Evolutionary conservation across 1,140 invertebrate genomes (phyloP).

Genomic region (Ceratina japonica): DNA sequence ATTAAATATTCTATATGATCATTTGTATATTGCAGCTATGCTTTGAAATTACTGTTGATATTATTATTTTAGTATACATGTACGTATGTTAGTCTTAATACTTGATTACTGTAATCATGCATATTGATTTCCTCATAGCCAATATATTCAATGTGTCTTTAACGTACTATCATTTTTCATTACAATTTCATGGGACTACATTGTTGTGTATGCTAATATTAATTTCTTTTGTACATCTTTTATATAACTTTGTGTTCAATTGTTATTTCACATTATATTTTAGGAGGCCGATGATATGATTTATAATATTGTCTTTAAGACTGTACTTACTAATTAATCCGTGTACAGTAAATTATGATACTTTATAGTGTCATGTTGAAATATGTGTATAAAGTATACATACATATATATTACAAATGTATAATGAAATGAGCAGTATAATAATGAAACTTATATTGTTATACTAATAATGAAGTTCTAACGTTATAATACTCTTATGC

Average conservation of each 20-base stretch:
- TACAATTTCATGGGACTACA: not conserved
- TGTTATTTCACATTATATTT: constrained; percentile 20
- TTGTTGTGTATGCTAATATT: constrained; percentile 4
- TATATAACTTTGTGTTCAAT: constrained; percentile 7
- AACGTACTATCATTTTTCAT: constrained; percentile 13
- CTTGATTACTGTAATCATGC: not conserved
- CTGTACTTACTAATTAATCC: constrained; percentile 11
- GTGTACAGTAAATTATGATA: constrained; percentile 32
- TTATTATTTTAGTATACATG: not conserved
- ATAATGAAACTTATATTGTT: constrained; percentile 18
- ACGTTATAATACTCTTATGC: not conserved
- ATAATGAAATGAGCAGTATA: constrained; percentile 25
- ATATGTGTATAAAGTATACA: constrained; percentile 37
- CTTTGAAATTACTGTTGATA: not conserved
- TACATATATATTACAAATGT: not conserved
- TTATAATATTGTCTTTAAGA: constrained; percentile 7
- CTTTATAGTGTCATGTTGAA: constrained; percentile 10
- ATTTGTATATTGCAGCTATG: not conserved
- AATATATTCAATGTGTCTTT: not conserved
- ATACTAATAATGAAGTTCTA: not conserved
- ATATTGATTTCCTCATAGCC: not conserved
- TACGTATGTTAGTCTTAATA: not conserved
- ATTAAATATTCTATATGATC: not conserved
- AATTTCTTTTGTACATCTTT: constrained; percentile 3
- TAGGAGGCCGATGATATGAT: constrained; percentile 30